A percentile compares a stretch with the other conserved stretches of the same genome.
Evolutionary conservation across 2,113 vertebrate species (phyloP).

Genomic region (Casuarius casuarius): DNA sequence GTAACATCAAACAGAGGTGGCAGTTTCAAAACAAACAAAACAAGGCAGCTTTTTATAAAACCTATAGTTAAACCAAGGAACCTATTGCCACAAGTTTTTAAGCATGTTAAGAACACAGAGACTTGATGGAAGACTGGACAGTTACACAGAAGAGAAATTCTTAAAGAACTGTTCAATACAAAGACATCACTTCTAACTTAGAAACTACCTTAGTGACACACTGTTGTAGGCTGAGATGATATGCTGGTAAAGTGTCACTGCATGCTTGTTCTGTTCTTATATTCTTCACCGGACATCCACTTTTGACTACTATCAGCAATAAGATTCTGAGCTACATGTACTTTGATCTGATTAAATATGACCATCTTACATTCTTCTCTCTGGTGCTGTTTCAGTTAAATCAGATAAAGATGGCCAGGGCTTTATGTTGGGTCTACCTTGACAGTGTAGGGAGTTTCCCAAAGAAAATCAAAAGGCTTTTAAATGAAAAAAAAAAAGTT

Average conservation of each 20-base stretch:
- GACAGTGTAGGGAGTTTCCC: neutral
- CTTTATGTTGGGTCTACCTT: neutral
- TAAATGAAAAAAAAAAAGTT: neutral
- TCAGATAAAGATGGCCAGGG: neutral
- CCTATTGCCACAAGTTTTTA: neutral
- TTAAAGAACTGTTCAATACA: neutral
- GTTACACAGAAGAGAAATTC: rapidly evolving
- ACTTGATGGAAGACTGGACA: neutral
- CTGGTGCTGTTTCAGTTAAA: neutral
- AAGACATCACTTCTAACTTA: neutral
- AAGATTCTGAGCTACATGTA: neutral
- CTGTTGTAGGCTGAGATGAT: neutral
- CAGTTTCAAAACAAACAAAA: neutral
- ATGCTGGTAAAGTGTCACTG: neutral
- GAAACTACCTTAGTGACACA: neutral
- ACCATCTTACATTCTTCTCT: neutral
- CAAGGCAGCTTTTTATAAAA: neutral
- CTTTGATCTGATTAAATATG: neutral
- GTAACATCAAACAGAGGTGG: neutral
- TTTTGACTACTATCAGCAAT: neutral
- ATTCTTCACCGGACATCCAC: neutral
- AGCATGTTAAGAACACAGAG: neutral
- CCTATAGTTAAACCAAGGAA: neutral
- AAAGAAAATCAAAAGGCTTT: neutral
- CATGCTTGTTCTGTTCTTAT: neutral